Percentiles rank a stretch among this genome's conserved stretches.
These are phyloP conservation scores for Eulithis prunata DNA, from an alignment of 2,888 invertebrate species.

Conservation along the genomic window DNA sequence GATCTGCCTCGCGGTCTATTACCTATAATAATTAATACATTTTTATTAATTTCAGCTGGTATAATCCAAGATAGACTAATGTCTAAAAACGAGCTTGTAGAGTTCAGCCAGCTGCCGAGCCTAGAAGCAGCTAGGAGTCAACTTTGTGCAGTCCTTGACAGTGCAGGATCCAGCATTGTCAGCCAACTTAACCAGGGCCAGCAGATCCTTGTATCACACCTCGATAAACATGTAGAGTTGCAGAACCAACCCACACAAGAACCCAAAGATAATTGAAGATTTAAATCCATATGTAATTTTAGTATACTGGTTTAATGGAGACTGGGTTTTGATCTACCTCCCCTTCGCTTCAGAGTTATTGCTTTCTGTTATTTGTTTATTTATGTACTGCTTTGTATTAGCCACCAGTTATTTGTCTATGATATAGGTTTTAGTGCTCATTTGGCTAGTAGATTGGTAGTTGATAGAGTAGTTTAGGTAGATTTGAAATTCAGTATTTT, in stretches of 20 bases:
- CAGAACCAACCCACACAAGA: constrained; percentile 47
- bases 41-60: constrained; percentile 83
- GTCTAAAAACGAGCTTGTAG: constrained; percentile 87
- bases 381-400: constrained; percentile 3
- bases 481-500: background rate
- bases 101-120: constrained; percentile 87
- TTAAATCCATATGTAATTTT: constrained; percentile 29
- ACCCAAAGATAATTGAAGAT: constrained; percentile 44
- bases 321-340: constrained; percentile 30
- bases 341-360: background rate
- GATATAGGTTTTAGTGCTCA: background rate
- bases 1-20: no score
- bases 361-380: background rate
- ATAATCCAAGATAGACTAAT: constrained; percentile 88
- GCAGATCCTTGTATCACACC: constrained; percentile 86
- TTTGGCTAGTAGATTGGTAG: no score
- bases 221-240: constrained; percentile 84
- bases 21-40: no score
- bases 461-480: background rate
- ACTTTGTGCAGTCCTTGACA: constrained; percentile 88
- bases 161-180: constrained; percentile 86
- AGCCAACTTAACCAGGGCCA: constrained; percentile 88
- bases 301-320: constrained; percentile 42
- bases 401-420: background rate
- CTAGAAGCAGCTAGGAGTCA: constrained; percentile 87